These are phyloP conservation scores for Ornithoptera alexandrae DNA, from an alignment of 2,888 invertebrate genomes.

Conservation along the genomic window DNA sequence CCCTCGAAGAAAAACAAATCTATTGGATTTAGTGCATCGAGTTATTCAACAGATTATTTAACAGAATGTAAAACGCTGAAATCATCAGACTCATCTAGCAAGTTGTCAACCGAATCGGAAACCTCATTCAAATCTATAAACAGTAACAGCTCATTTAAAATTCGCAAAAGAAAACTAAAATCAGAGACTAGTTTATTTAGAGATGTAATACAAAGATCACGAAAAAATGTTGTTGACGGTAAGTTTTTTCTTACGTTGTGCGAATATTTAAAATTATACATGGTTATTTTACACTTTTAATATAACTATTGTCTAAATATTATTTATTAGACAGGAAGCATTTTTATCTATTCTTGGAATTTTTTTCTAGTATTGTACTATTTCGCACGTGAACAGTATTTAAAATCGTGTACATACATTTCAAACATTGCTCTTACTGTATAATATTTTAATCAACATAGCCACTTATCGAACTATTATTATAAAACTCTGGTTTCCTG, in stretches of 20 bases:
- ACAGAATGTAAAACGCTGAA: conserved; percentile 43
- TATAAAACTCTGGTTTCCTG: too few species aligned
- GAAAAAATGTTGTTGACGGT: conserved; percentile 45
- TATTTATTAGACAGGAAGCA: too few species aligned
- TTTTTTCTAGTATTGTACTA: too few species aligned
- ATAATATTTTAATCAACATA: too few species aligned
- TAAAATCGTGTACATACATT: too few species aligned
- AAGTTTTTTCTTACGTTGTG: conserved; percentile 32
- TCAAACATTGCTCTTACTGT: too few species aligned
- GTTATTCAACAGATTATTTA: conserved; percentile 46
- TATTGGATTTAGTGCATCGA: conserved; percentile 52
- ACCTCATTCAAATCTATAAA: conserved; percentile 67
- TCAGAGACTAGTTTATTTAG: conserved; percentile 63
- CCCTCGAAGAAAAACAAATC: conserved; percentile 64
- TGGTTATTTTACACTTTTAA: neutral
- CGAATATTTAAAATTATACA: neutral
- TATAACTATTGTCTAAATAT: too few species aligned
- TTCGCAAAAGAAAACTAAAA: conserved; percentile 61
- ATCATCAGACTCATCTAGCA: conserved; percentile 44
- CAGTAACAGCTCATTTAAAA: conserved; percentile 63
- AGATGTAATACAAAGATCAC: conserved; percentile 60
- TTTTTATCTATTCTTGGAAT: too few species aligned
- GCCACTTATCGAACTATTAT: too few species aligned
- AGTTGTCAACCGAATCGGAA: conserved; percentile 59
- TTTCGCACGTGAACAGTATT: too few species aligned